These are phyloP conservation scores for Zosterops japonicus DNA, from an alignment of 2,113 vertebrate species.

Conservation along the genomic window DNA sequence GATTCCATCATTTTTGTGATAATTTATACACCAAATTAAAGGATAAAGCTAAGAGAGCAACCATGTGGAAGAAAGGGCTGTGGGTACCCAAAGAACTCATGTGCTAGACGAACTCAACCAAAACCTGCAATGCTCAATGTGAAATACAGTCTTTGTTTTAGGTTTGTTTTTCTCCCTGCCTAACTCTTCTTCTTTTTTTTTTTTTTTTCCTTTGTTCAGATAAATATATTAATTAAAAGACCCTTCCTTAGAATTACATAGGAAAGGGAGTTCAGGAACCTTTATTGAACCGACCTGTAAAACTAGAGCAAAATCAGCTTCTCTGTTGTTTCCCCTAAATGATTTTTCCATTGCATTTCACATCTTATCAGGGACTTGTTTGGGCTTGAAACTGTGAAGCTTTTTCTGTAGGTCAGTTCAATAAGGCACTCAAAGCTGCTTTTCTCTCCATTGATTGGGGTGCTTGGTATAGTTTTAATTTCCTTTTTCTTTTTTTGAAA, in stretches of 20 bases:
- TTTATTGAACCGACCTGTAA: constrained; percentile 59
- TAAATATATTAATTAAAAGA: constrained; percentile 69
- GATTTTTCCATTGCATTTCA: constrained; percentile 71
- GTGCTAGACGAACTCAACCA: neutral
- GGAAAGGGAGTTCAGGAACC: constrained; percentile 52
- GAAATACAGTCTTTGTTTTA: constrained; percentile 36
- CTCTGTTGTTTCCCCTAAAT: constrained; percentile 61
- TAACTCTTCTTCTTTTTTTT: neutral
- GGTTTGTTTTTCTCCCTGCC: neutral
- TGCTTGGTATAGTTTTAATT: neutral
- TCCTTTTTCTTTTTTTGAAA: neutral
- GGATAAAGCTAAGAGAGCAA: neutral
- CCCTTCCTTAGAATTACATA: constrained; percentile 44
- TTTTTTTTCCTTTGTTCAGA: neutral
- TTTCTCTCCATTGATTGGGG: constrained; percentile 62
- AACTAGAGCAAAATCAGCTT: constrained; percentile 63
- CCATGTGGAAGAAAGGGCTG: neutral
- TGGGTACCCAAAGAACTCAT: neutral
- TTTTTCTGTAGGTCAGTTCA: constrained; percentile 67
- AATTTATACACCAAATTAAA: constrained; percentile 44
- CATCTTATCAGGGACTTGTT: constrained; percentile 64
- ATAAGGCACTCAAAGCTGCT: constrained; percentile 59
- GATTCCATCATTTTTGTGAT: neutral
- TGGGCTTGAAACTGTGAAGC: constrained; percentile 52
- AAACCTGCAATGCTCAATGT: neutral